These are phyloP conservation scores for Rynchops niger DNA, from an alignment of 2,113 vertebrate genomes.

Conservation along the genomic window DNA sequence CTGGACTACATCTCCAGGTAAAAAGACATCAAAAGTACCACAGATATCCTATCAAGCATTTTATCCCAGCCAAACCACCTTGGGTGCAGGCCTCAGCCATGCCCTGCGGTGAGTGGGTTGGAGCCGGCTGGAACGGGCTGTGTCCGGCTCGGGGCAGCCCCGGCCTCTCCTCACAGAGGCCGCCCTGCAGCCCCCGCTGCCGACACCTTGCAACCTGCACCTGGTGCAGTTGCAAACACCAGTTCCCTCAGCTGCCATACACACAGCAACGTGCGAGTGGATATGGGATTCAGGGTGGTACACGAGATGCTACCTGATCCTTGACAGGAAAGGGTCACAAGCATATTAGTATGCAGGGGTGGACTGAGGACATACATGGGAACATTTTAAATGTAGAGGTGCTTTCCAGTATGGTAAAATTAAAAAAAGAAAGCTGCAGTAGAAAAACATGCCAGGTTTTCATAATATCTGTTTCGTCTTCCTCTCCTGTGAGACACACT, in stretches of 20 bases:
- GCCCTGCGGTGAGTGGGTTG: accelerated
- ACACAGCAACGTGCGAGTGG: accelerated
- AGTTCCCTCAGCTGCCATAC: too few relatives aligned
- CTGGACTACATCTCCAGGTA: not conserved
- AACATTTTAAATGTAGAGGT: not conserved
- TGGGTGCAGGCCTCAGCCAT: accelerated
- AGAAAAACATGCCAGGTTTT: not conserved
- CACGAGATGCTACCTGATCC: not conserved
- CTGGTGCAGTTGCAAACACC: not conserved
- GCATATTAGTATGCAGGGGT: not conserved
- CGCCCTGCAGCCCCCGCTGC: too few relatives aligned
- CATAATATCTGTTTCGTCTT: not conserved
- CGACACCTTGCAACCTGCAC: not conserved
- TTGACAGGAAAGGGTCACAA: not conserved
- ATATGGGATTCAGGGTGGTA: not conserved
- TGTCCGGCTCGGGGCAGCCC: accelerated
- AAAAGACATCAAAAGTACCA: not conserved
- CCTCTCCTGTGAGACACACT: not conserved
- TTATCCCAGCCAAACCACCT: not conserved
- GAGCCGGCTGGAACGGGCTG: accelerated
- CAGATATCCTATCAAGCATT: not conserved
- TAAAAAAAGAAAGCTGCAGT: not conserved
- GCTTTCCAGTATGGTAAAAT: not conserved
- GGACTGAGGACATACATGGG: not conserved
- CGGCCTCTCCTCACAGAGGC: not conserved